Conservation (phyloP, 2,113 vertebrate genomes). For the Zosterops japonicus region DNA sequence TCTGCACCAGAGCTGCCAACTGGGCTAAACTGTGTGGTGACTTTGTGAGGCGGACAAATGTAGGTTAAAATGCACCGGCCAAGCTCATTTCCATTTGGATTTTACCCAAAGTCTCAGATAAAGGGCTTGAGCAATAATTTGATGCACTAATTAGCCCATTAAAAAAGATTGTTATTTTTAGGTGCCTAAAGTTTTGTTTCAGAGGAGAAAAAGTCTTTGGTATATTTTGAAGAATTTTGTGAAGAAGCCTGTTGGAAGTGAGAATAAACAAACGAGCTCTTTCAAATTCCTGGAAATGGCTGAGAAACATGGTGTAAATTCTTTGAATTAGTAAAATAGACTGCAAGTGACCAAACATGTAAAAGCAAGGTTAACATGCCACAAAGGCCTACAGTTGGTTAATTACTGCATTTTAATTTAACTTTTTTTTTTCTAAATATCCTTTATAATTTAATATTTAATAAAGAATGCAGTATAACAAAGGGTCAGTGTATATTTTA, state of each 20-base stretch:
- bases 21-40: conserved; percentile 34
- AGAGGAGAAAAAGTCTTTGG: not conserved
- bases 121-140: conserved; percentile 35
- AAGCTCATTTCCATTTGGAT: conserved; percentile 67
- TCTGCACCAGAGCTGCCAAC: conserved; percentile 47
- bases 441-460: not conserved
- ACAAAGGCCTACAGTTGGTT: not conserved
- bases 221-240: conserved; percentile 14
- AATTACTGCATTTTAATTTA: not conserved
- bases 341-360: not conserved
- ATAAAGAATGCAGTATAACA: not conserved
- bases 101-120: conserved; percentile 45
- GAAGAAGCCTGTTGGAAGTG: not conserved
- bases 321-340: conserved; percentile 38
- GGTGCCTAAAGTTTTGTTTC: not conserved
- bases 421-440: not conserved
- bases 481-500: not conserved
- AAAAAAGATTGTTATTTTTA: conserved; percentile 23
- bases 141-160: conserved; percentile 32
- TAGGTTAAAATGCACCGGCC: conserved; percentile 53
- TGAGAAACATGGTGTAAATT: conserved; percentile 7
- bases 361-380: not conserved
- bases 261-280: not conserved
- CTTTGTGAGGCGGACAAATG: conserved; percentile 54
- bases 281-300: conserved; percentile 46